Evolutionary conservation across 2,888 invertebrate species (phyloP).

Genomic region (Polydrusus cervinus): DNA sequence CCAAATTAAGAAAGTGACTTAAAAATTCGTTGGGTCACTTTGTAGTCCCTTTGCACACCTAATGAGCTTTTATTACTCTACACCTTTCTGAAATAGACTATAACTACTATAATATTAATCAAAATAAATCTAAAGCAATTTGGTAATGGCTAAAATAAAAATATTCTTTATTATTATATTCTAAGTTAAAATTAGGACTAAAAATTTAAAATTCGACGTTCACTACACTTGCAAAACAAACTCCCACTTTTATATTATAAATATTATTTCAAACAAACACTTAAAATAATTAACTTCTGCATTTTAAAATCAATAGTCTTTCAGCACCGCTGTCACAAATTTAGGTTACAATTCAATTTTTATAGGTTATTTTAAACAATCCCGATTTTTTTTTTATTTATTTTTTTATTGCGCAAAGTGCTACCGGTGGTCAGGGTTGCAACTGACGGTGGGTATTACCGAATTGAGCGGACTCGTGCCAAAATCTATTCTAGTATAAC

Average conservation of each 20-base stretch:
- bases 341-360: conserved; percentile 16
- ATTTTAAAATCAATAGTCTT: conserved; percentile 11
- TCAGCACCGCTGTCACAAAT: neutral
- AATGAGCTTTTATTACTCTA: too few species aligned
- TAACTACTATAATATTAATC: too few species aligned
- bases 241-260: conserved; percentile 11
- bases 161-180: too few species aligned
- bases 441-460: conserved; percentile 41
- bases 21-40: too few species aligned
- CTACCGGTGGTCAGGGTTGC: conserved; percentile 28
- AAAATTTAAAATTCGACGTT: neutral
- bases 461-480: conserved; percentile 54
- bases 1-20: too few species aligned
- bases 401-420: conserved; percentile 27
- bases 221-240: neutral
- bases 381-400: neutral
- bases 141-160: too few species aligned
- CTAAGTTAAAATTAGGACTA: too few species aligned
- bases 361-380: neutral
- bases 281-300: neutral
- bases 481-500: conserved; percentile 67
- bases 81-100: too few species aligned
- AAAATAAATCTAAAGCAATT: too few species aligned
- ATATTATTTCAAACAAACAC: conserved; percentile 12
- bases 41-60: too few species aligned